Evolutionary conservation across 2,888 invertebrate genomes (phyloP).

Genomic region (Dermolepida albohirtum): DNA sequence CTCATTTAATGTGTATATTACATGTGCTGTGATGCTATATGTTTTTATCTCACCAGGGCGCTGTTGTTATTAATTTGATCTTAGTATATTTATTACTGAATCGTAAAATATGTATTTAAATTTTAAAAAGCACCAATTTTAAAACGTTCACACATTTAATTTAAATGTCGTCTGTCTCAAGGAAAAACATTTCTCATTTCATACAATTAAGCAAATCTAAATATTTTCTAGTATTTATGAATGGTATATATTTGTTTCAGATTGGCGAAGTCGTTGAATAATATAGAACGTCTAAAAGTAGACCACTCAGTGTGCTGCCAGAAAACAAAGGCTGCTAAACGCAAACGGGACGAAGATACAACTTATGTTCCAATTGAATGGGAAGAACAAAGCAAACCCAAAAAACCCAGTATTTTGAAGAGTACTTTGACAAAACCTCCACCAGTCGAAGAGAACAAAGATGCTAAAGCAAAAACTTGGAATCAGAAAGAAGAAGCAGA

Average conservation of each 20-base stretch:
- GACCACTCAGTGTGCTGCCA: slow-evolving; percentile 60
- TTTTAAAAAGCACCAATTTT: no score
- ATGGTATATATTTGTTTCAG: slow-evolving; percentile 57
- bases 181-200: no score
- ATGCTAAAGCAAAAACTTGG: slow-evolving; percentile 27
- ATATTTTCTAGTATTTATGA: background rate
- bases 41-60: no score
- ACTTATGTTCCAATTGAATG: slow-evolving; percentile 47
- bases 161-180: no score
- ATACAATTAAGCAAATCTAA: no score
- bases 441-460: background rate
- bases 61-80: no score
- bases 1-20: no score
- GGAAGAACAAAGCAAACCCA: slow-evolving; percentile 49
- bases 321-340: slow-evolving; percentile 52
- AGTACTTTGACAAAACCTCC: slow-evolving; percentile 13
- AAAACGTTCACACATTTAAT: no score
- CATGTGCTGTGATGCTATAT: no score
- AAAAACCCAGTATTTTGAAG: slow-evolving; percentile 54
- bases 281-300: slow-evolving; percentile 58
- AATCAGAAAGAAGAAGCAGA: slow-evolving; percentile 61
- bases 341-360: slow-evolving; percentile 38
- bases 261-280: slow-evolving; percentile 64
- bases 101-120: no score
- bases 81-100: no score